These are phyloP conservation scores for Bombus affinis DNA, from an alignment of 1,140 invertebrate genomes.

Conservation along the genomic window DNA sequence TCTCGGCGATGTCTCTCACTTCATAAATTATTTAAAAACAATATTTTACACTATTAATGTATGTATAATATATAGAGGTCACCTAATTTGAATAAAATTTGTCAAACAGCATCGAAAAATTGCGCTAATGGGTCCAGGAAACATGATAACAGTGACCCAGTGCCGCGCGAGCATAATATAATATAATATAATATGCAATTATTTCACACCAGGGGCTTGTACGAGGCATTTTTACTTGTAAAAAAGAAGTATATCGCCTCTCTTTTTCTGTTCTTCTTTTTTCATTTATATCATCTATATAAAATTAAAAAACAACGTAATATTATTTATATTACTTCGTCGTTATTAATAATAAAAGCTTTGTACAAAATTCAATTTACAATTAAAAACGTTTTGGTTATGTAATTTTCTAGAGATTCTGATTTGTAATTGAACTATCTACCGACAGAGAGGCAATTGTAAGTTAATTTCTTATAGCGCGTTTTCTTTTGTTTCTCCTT, in stretches of 20 bases:
- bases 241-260: constrained; percentile 66
- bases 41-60: constrained; percentile 80
- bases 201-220: constrained; percentile 77
- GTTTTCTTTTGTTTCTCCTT: constrained; percentile 55
- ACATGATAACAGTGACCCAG: constrained; percentile 80
- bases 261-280: constrained; percentile 38
- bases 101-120: constrained; percentile 73
- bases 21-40: constrained; percentile 80
- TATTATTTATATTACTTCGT: constrained; percentile 81
- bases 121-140: constrained; percentile 73
- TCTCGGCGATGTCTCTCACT: constrained; percentile 74
- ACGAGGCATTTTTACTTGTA: constrained; percentile 76
- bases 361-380: constrained; percentile 83
- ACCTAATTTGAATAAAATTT: constrained; percentile 76
- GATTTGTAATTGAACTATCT: constrained; percentile 77
- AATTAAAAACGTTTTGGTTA: constrained; percentile 81
- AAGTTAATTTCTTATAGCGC: constrained; percentile 66
- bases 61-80: constrained; percentile 76
- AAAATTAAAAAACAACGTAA: constrained; percentile 83
- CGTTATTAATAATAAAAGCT: constrained; percentile 81
- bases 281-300: constrained; percentile 73
- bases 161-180: constrained; percentile 70
- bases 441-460: constrained; percentile 73
- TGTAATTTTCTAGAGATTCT: constrained; percentile 77
- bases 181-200: constrained; percentile 59